Base-by-base conservation (phyloP, 2,888 invertebrate species). In the Xestia c-nigrum region DNA sequence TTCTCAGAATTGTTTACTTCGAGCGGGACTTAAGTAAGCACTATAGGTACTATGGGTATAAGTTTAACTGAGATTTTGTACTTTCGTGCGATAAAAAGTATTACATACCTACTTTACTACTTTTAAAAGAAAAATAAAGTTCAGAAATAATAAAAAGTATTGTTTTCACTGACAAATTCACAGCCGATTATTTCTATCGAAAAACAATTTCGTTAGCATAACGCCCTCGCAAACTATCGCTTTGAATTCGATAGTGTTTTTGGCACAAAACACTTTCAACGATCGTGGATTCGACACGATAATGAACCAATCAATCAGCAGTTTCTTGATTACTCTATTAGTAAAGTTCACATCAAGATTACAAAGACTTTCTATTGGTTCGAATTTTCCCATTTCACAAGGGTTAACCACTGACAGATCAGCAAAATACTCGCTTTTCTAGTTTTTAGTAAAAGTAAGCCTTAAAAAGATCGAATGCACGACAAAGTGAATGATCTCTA, bases 241-340 rank as follows among this genome's bases (percentile, higher is more conserved):
- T 68, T 59, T 50, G 31, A 24, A 16, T 67, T 50, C 19, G n/a
- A 16, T 38, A 38, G 10, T 43, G 31, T 59, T 78, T n/a, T n/a
- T 38, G 10, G 46, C 38, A 46, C n/a, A 57, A 71, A 63, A 63
- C 5, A 40, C 14, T 70, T 52, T 31, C n/a, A 16, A 40, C 19
- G 14, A 55, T 57, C 31, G 21, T 19, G 31, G 19, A 59, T 59
- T 6, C 21, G 50, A 47, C 16, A 40, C 50, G 38, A 16, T 68
- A 77, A 82, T 82, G 24, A 77, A 77, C 55, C 68, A 61, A 72
- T 78, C 50, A 78, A 73, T 73, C 47, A 55, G 52, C 24, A 61
- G n/a, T 46, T 67, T 63, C 38, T 59, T 55, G 38, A 70, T 77
- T 66, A 61, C 69, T 55, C 43, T 66, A 63, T 78, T 78, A 69